Percentiles rank a stretch among this genome's conserved stretches.
Evolutionary conservation across 2,797 vertebrate species (phyloP).

Genomic region (Enteromius afrohamiltoni): DNA sequence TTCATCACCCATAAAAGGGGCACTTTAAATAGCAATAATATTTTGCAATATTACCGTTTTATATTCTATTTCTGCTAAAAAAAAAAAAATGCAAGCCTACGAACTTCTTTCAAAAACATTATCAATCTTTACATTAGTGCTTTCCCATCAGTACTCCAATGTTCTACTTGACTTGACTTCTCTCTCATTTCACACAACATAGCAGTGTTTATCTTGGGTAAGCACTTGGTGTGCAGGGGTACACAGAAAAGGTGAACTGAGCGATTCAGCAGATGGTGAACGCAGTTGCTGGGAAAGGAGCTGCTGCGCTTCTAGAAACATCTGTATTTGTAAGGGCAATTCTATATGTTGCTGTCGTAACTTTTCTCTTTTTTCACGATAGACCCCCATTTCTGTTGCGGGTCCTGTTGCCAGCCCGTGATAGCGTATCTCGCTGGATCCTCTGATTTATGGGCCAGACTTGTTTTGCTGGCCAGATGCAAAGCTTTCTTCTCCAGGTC

Average conservation of each 20-base stretch:
- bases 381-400: conserved; percentile 59
- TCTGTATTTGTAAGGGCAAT: conserved; percentile 70
- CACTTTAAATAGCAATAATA: neutral
- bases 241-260: conserved; percentile 61
- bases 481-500: conserved; percentile 55
- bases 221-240: conserved; percentile 37
- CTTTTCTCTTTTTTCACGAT: conserved; percentile 51
- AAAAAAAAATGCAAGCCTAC: neutral
- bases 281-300: conserved; percentile 64
- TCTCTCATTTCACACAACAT: conserved; percentile 34
- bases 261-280: conserved; percentile 61
- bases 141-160: neutral
- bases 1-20: too few species aligned
- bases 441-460: conserved; percentile 69
- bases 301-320: conserved; percentile 64
- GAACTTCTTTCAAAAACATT: too few species aligned
- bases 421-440: conserved; percentile 56
- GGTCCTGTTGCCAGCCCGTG: conserved; percentile 60
- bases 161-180: conserved; percentile 31
- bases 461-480: conserved; percentile 67
- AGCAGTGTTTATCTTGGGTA: conserved; percentile 32
- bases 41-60: neutral
- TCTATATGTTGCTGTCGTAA: conserved; percentile 55
- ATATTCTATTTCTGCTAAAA: neutral
- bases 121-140: neutral